These are phyloP conservation scores for Takifugu bimaculatus DNA, from an alignment of 2,113 vertebrate species.

Conservation along the genomic window DNA sequence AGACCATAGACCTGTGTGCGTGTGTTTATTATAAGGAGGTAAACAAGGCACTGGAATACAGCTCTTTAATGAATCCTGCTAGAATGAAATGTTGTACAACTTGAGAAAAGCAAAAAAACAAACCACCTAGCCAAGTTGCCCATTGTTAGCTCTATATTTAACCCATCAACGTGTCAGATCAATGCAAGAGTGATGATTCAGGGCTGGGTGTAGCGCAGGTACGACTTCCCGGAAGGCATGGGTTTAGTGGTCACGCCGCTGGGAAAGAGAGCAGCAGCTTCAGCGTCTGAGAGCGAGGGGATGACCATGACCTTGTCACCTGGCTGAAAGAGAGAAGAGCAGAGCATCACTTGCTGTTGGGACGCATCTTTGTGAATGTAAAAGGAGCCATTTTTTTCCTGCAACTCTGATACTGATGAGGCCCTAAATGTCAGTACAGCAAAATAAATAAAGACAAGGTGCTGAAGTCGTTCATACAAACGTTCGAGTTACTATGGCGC, in stretches of 20 bases:
- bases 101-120: not conserved
- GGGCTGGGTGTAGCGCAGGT: conserved; percentile 89
- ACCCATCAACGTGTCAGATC: too few relatives aligned
- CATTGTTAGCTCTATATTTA: too few relatives aligned
- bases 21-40: conserved; percentile 46
- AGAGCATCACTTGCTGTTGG: not conserved
- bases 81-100: not conserved
- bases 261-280: conserved; percentile 84
- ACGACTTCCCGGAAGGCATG: conserved; percentile 90
- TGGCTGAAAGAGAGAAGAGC: conserved; percentile 60
- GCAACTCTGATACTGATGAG: too few relatives aligned
- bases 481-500: too few relatives aligned
- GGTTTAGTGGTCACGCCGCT: conserved; percentile 86
- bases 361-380: not conserved
- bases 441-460: too few relatives aligned
- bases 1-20: conserved; percentile 2
- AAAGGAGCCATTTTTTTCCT: not conserved
- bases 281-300: conserved; percentile 84
- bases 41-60: conserved; percentile 46
- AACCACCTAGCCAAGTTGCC: not conserved
- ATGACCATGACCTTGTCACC: conserved; percentile 92
- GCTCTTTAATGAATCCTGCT: too few relatives aligned
- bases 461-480: too few relatives aligned
- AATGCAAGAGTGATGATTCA: conserved; percentile 38
- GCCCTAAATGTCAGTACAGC: too few relatives aligned